Evolutionary conservation across 2,113 vertebrate species (phyloP), one percentile per base, ranked within the genome.

Genomic region (Phylloscopus trochiloides): DNA sequence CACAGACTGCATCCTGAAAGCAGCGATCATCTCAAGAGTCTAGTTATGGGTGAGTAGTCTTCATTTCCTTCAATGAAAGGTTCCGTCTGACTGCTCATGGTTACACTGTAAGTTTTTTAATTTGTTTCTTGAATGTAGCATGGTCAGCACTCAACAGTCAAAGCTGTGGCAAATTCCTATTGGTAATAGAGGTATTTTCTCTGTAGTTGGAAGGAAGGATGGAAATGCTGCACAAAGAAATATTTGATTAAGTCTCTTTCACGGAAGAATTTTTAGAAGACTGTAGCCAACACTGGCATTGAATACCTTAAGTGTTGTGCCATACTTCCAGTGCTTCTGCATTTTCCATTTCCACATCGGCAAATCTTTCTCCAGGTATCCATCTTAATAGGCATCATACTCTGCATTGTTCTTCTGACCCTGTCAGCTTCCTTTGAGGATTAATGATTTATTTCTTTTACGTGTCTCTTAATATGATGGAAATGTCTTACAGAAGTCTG

Each of bases 1-100:
- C 67, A 62, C 59, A 91, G 73, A 9, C 59, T 65, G 50, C 54
- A 38, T 83, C 51, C 31, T 10, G 4, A 90, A 73, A 86, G 59
- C 43, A 93, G 57, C 32, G 66, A 15, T 70, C 68, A 45, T 73
- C 54, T 86, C 68, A 22, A 14, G 76, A 67, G 19, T 91, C 52
- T 92, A 84, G 83, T 78, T 86, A 24, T 28, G 54, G 83, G 83
- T 92, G 91, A 94, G 92, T 94, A 84, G 68, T 62, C 88, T 86
- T 91, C 55, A 18, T 75, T 86, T 89, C 51, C 65, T 62, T 74
- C 36, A 19, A 62, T 7, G 3, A n/a, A 84, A 86, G 45, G 38
- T 54, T 96, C 13, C 2, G 9, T 86, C 65, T 13, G 5, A 51
- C 62, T 47, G 68, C n/a, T 84, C 2, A 0, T 47, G 21, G 18